Evolutionary conservation across 2,888 invertebrate genomes (phyloP), one percentile per base, ranked within the genome.

Genomic region (Caenorhabditis sp.): DNA sequence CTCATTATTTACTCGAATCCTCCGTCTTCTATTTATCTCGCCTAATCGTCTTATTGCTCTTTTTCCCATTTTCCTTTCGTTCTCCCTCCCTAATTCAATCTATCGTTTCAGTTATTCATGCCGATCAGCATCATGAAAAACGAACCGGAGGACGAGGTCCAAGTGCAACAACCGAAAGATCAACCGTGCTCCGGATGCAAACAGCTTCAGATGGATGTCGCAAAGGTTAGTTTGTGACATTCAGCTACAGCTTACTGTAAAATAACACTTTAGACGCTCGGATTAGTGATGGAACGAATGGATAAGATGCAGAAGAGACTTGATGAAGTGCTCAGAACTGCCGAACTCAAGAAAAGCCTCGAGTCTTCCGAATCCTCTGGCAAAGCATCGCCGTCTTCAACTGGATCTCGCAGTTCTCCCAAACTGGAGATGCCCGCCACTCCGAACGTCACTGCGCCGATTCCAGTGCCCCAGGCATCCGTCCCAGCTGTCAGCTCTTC

Each of bases 251-350:
- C 45, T 2, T 20, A 32, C 15, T 56, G n/a, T n/a, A n/a, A n/a
- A n/a, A n/a, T n/a, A n/a, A n/a, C n/a, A n/a, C n/a, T 66, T 1
- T 37, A 68, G 68, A 58, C 58, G 3, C 22, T 68, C 41, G 32
- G 15, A 3, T 2, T 56, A 22, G 22, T 68, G 7, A 32, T 52
- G 35, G 13, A 50, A 11, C 41, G 68, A 43, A 58, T 68, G 41
- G 58, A 68, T 8, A 39, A 52, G 8, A 20, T 68, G 17, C 68
- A 68, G 41, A 2, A 13, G 11, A 32, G 39, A 26, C 24, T 68
- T 3, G 68, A 68, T 13, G 68, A 59, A 32, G 3, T 66, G n/a
- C 15, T 17, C 9, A 66, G 26, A 17, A 37, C 53, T 8, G 20
- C 11, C 5, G 35, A 24, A n/a, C 9, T 43, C 13, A 46, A 46